A percentile compares a stretch with the other conserved stretches of the same genome.
Evolutionary conservation across 2,888 invertebrate species (phyloP).

Genomic region (Chelonus formosanus): DNA sequence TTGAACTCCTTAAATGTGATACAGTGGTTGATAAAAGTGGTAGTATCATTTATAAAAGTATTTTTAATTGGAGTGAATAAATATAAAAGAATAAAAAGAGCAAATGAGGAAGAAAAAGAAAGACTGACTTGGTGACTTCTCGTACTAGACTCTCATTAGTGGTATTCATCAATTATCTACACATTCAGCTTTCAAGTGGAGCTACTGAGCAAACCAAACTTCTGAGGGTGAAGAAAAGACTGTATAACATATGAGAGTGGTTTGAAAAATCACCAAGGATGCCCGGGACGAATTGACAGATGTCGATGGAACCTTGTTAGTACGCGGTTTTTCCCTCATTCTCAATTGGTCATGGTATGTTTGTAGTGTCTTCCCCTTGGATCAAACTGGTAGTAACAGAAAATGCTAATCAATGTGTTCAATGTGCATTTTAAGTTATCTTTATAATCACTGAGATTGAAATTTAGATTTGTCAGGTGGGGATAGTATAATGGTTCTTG

Average conservation of each 20-base stretch:
- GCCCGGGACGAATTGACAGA: conserved; percentile 60
- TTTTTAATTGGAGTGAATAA: conserved; percentile 1
- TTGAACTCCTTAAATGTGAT: too few relatives aligned
- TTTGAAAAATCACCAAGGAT: conserved; percentile 29
- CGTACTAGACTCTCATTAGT: conserved; percentile 60
- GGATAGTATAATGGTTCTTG: too few relatives aligned
- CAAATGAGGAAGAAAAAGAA: conserved; percentile 11
- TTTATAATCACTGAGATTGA: too few relatives aligned
- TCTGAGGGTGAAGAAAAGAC: conserved; percentile 5
- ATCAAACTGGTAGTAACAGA: too few relatives aligned
- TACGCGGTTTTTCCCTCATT: conserved; percentile 31
- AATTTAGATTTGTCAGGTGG: too few relatives aligned
- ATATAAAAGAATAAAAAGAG: background rate
- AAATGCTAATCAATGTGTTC: background rate
- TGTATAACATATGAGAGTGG: background rate
- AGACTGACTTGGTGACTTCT: conserved; percentile 29
- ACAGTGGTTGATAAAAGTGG: background rate
- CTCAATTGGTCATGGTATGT: conserved; percentile 29
- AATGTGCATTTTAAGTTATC: background rate
- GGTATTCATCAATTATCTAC: conserved; percentile 63
- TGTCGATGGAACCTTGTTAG: conserved; percentile 59
- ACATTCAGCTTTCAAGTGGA: conserved; percentile 50
- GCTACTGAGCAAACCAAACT: conserved; percentile 21
- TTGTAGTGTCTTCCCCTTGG: too few relatives aligned
- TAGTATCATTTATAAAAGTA: conserved; percentile 8